phyloP scores from a whole-genome alignment of 2,113 vertebrate species.

The Actenoides lindsayi region DNA sequence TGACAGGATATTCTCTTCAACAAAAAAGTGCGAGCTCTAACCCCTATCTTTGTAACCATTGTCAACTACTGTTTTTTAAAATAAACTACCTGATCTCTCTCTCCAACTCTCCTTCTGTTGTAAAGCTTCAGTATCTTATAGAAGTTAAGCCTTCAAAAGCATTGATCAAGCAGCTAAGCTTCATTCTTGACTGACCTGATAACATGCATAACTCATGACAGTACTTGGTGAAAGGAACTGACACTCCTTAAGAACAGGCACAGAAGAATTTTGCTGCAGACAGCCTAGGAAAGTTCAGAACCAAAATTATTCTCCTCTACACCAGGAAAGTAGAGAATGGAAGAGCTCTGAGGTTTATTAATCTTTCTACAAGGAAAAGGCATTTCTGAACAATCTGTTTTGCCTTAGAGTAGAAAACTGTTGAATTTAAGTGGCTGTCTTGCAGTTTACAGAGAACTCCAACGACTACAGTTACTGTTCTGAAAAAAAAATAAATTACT shows the following conservation, averaged over 20 bases:
- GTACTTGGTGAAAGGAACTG: not conserved
- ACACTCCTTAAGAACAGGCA: not conserved
- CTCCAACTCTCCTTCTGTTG: not conserved
- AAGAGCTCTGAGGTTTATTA: not conserved
- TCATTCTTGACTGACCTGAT: not conserved
- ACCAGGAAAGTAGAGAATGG: not conserved
- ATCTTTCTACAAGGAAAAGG: not conserved
- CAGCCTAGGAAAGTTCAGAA: not conserved
- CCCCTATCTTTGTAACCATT: not conserved
- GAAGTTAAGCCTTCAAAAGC: not conserved
- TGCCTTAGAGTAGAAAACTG: not conserved
- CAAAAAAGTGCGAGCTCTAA: not conserved
- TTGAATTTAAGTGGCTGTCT: not conserved
- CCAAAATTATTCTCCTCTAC: no score
- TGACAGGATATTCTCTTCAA: not conserved
- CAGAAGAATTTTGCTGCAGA: not conserved
- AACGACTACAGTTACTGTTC: not conserved
- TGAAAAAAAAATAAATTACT: not conserved
- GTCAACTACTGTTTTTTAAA: not conserved
- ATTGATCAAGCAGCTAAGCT: not conserved
- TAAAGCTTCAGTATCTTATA: not conserved
- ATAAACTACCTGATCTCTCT: not conserved
- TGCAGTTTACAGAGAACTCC: not conserved
- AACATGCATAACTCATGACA: fast-evolving
- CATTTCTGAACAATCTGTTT: not conserved